Evolutionary conservation across 1,140 invertebrate species (phyloP).

Genomic region (Hyles vespertilio): DNA sequence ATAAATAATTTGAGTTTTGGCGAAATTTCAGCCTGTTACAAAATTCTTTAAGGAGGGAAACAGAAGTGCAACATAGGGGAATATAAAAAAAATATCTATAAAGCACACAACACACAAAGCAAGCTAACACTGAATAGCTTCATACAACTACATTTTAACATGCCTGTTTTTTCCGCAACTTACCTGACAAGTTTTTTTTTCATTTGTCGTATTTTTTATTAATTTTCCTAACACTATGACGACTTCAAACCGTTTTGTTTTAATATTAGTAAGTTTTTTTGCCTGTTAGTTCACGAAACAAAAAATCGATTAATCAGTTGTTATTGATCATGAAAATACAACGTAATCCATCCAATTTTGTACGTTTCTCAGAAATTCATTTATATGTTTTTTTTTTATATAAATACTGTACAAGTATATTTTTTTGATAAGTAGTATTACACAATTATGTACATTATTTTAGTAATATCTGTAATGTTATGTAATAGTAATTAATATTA

Average conservation of each 20-base stretch:
- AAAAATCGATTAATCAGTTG: background rate
- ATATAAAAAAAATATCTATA: constrained; percentile 11
- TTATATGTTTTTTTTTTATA: too few species aligned
- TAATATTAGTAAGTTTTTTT: background rate
- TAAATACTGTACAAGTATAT: too few species aligned
- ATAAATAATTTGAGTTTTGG: too few species aligned
- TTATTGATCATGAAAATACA: constrained; percentile 12
- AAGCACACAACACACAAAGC: constrained; percentile 26
- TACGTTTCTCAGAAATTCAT: constrained; percentile 5
- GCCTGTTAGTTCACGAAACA: constrained; percentile 6
- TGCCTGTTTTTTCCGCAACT: too few species aligned
- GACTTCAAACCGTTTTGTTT: background rate
- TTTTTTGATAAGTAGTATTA: too few species aligned
- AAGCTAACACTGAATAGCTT: constrained; percentile 14
- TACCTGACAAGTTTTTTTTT: too few species aligned
- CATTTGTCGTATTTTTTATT: constrained; percentile 9
- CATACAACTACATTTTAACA: background rate
- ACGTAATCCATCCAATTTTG: constrained; percentile 48
- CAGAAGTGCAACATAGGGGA: constrained; percentile 1
- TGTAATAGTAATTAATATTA: too few species aligned
- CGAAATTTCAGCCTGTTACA: constrained; percentile 22
- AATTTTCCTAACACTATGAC: background rate
- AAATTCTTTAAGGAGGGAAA: constrained; percentile 18
- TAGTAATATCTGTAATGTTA: too few species aligned
- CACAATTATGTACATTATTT: too few species aligned